phyloP scores from a whole-genome alignment of 2,113 vertebrate genomes.

The Sander vitreus region DNA sequence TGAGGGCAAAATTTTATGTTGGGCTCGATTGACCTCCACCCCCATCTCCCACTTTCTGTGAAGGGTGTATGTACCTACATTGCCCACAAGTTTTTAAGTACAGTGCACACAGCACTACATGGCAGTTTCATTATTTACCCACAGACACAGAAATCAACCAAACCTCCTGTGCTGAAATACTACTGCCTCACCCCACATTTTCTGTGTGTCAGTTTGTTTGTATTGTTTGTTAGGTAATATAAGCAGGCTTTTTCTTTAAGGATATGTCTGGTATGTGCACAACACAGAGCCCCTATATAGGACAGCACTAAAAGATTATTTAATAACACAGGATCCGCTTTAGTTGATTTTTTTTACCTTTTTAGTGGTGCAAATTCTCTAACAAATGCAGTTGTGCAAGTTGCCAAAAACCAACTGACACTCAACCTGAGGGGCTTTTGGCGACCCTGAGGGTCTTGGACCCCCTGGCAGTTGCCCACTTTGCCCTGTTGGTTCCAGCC shows the following conservation, averaged over 20 bases:
- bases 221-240: not conserved
- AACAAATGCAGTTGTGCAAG: not conserved
- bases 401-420: not conserved
- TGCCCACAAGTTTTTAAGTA: not conserved
- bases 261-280: not conserved
- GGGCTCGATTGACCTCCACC: not conserved
- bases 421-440: not conserved
- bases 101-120: not conserved
- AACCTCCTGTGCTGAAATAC: not conserved
- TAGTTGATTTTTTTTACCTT: not conserved
- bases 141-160: not conserved
- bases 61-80: not conserved
- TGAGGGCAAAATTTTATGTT: not conserved
- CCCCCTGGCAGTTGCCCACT: not conserved
- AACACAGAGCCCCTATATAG: not conserved
- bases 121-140: not conserved
- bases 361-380: not conserved
- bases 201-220: not conserved
- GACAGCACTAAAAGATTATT: not conserved
- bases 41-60: not conserved
- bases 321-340: not conserved
- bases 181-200: not conserved
- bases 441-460: not conserved
- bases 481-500: not conserved
- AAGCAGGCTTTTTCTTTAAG: not conserved